Evolutionary conservation across 2,797 vertebrate genomes (phyloP).

Genomic region (Bryconaethiops microstoma): DNA sequence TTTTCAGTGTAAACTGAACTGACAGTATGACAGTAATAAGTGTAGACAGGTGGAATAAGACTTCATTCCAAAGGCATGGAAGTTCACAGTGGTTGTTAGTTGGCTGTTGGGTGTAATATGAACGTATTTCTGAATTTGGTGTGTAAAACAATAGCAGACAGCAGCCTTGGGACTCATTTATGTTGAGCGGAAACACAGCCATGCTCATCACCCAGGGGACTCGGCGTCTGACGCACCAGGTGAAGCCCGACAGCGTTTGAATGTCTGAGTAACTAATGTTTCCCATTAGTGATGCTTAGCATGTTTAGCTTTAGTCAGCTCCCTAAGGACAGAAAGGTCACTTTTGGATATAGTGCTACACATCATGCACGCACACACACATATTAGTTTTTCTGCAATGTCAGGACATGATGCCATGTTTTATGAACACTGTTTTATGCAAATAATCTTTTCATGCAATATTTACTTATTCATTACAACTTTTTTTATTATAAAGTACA

Average conservation of each 20-base stretch:
- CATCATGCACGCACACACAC: neutral
- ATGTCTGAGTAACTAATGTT: slow-evolving; percentile 26
- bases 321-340: neutral
- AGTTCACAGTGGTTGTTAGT: too few species aligned
- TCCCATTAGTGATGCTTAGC: slow-evolving; percentile 51
- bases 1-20: neutral
- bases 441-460: too few species aligned
- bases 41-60: too few species aligned
- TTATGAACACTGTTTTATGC: too few species aligned
- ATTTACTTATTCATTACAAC: too few species aligned
- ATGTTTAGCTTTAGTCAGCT: slow-evolving; percentile 59
- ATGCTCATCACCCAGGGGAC: neutral
- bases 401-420: neutral
- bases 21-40: too few species aligned
- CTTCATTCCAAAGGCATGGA: neutral
- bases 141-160: slow-evolving; percentile 3
- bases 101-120: neutral
- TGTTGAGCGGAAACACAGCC: slow-evolving; percentile 2
- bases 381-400: neutral
- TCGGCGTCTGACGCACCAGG: neutral
- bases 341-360: neutral
- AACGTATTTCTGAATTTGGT: neutral
- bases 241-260: slow-evolving; percentile 23
- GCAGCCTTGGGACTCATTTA: neutral
- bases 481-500: too few species aligned